Base-by-base conservation (phyloP, 2,113 vertebrate genomes). In the Antennarius striatus region DNA sequence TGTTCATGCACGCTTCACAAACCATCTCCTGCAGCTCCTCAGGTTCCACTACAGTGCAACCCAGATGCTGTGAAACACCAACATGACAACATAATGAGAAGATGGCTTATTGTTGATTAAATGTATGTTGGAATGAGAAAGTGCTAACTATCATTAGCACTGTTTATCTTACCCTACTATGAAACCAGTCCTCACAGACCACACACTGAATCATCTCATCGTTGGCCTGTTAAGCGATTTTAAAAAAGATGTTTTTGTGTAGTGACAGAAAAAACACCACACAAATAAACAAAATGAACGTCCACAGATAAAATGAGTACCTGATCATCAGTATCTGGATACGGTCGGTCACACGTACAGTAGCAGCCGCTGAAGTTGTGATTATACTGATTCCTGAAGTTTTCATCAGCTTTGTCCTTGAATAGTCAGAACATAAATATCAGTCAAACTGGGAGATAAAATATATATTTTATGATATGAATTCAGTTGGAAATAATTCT, bases 121-220 rank as follows among this genome's bases (percentile, higher is more conserved):
- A n/a, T 39, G 30, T 10, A n/a, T 28, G 45, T 39, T 8, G 46
- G 10, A 61, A 36, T 10, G 1, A 56, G 45, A 57, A 56, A 68
- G 32, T 3, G 6, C 55, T 47, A 50, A 3, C 14, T 46, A 10
- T 39, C 0, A 45, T 15, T 16, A 2, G 7, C 1, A 52, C 12
- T 46, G 13, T 9, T 8, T 13, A 3, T 40, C 93, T 92, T 91
- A 99, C 97, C 93, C 92, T 92, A 75, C 92, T 93, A 55, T 99
- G 97, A 87, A 95, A 96, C 97, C 97, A 99, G 61, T 99, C 97
- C 91, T 99, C 97, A 89, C 97, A 99, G 65, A 96, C 86, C 51
- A 99, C 76, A 75, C 97, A 99, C 2, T 99, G 97, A 85, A 99
- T 97, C 97, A 99, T 99, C 85, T 98, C 96, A 86, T 98, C 96